These are phyloP conservation scores for Cephus nigrinus DNA, from an alignment of 2,888 invertebrate species.

Conservation along the genomic window DNA sequence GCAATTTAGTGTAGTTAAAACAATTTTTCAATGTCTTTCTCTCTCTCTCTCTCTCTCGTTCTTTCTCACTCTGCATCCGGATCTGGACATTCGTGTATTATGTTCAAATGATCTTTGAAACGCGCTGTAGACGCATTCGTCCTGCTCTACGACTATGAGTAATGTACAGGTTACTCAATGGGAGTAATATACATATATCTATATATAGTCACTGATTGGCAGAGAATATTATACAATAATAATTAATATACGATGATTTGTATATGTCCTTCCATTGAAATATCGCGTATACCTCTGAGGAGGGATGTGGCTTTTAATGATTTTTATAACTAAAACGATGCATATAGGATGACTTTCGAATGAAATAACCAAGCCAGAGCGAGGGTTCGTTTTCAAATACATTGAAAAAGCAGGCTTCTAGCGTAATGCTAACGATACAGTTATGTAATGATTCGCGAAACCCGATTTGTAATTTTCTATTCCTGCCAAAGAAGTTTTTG, in stretches of 20 bases:
- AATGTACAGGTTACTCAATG: not conserved
- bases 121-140: not conserved
- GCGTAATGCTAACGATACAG: constrained; percentile 28
- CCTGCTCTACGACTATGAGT: not conserved
- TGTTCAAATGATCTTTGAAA: not conserved
- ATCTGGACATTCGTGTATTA: not conserved
- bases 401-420: constrained; percentile 27
- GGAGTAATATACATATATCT: not conserved
- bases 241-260: not conserved
- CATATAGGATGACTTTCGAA: not conserved
- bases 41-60: not conserved
- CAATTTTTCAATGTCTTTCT: not conserved
- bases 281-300: not conserved
- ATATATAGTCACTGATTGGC: not conserved
- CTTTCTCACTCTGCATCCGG: not conserved
- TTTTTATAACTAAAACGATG: not conserved
- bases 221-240: not conserved
- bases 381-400: constrained; percentile 22
- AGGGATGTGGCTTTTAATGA: not conserved
- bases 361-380: constrained; percentile 21
- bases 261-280: not conserved
- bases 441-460: constrained; percentile 28
- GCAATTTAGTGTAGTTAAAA: not conserved
- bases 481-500: constrained; percentile 33
- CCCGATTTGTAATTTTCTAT: constrained; percentile 29